A percentile compares a stretch with the other conserved stretches of the same genome.
phyloP scores from a whole-genome alignment of 2,797 vertebrate species.

The Caiman crocodilus region DNA sequence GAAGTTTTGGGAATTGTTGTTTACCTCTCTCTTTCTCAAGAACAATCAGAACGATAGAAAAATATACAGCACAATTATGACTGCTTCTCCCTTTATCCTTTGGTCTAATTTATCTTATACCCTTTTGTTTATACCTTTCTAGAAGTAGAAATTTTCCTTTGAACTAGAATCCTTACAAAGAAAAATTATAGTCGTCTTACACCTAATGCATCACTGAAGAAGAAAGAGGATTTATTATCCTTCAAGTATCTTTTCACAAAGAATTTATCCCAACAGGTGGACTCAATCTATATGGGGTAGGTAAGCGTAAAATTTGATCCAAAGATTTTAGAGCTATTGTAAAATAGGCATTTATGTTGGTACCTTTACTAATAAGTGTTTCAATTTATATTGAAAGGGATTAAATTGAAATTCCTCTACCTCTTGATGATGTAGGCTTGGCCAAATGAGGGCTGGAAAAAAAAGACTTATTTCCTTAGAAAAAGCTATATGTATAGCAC shows the following conservation, averaged over 20 bases:
- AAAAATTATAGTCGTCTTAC: constrained; percentile 81
- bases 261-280: constrained; percentile 77
- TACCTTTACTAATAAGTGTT: constrained; percentile 49
- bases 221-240: constrained; percentile 81
- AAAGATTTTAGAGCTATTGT: constrained; percentile 49
- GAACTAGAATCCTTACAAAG: constrained; percentile 69
- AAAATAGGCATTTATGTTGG: constrained; percentile 56
- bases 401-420: constrained; percentile 54
- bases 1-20: constrained; percentile 57
- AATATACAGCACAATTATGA: constrained; percentile 64
- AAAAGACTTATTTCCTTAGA: constrained; percentile 37
- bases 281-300: constrained; percentile 61
- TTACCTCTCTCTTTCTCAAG: constrained; percentile 58
- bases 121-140: constrained; percentile 48
- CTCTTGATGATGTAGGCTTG: constrained; percentile 35
- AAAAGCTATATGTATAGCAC: neutral
- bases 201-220: constrained; percentile 71
- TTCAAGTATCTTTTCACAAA: constrained; percentile 71
- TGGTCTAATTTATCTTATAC: constrained; percentile 63
- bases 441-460: constrained; percentile 51
- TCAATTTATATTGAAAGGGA: constrained; percentile 40
- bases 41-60: constrained; percentile 73
- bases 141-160: constrained; percentile 69
- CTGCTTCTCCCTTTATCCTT: constrained; percentile 54
- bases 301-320: constrained; percentile 65